Evolutionary conservation across 2,888 invertebrate species (phyloP), one percentile per base, ranked within the genome.

Genomic region (Ptilodon capucinus): DNA sequence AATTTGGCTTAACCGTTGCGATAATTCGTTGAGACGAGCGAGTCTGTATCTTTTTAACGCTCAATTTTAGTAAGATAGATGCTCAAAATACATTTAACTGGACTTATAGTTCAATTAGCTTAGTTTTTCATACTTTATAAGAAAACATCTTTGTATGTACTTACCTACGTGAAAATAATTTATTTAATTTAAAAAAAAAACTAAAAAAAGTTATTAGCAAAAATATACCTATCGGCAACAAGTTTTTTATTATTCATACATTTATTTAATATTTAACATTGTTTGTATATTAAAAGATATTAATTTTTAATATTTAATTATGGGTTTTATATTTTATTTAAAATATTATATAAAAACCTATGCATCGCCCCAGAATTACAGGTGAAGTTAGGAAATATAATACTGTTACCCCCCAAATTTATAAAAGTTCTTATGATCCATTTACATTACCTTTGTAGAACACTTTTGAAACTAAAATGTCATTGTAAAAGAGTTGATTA

Each of bases 281-380:
- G 23, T 23, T 23, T 23, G 23, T 23, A 7, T 23, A 8, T 23
- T 2, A 7, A 25, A 11, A 25, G 9, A 25, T 1, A n/a, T n/a
- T n/a, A n/a, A n/a, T 6, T 25, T 11, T 11, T 11, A 11, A 25
- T 11, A 11, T 1, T 25, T 11, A 11, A 11, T 2, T 25, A 25
- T 11, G 7, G 23, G 0, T 38, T 44, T 48, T 40, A 40, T 42
- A 41, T 40, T 47, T 23, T 43, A 42, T 51, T 42, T 41, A 17
- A 40, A 28, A 36, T 40, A 35, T 17, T 9, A 2, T 3, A 35
- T 17, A 35, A 35, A 14, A 16, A 32, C 30, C 43, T 40, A 49
- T 45, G 44, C 35, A 47, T 48, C 41, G 72, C 67, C 74, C 75
- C 70, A 43, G 53, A 67, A 64, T 70, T 67, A 76, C 74, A 76